Evolutionary conservation across 2,888 invertebrate species (phyloP).

Genomic region (Odontomyia ornata): DNA sequence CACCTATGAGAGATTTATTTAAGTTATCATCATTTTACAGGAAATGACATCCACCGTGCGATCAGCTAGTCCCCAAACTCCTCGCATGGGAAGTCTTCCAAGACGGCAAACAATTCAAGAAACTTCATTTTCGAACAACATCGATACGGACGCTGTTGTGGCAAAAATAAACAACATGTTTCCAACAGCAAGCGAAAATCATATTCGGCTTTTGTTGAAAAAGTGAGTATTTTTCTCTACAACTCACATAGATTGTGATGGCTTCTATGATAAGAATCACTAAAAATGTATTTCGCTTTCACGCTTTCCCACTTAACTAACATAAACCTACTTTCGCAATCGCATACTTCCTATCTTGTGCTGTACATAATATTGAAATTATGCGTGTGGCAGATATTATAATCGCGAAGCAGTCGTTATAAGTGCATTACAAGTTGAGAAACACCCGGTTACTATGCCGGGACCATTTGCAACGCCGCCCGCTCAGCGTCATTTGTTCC

Average conservation of each 20-base stretch:
- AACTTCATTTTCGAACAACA: slow-evolving; percentile 70
- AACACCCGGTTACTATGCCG: slow-evolving; percentile 88
- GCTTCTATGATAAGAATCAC: slow-evolving; percentile 31
- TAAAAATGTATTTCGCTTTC: slow-evolving; percentile 49
- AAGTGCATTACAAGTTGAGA: slow-evolving; percentile 92
- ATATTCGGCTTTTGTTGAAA: slow-evolving; percentile 84
- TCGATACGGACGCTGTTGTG: slow-evolving; percentile 78
- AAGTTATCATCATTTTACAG: slow-evolving; percentile 52
- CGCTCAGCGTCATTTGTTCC: slow-evolving; percentile 69
- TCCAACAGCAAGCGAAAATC: slow-evolving; percentile 88
- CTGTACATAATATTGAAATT: slow-evolving; percentile 27
- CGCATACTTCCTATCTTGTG: not conserved
- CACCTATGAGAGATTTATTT: not conserved
- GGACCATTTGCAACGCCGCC: slow-evolving; percentile 82
- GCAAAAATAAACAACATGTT: slow-evolving; percentile 87
- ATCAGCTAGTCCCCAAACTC: slow-evolving; percentile 53
- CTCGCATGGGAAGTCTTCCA: slow-evolving; percentile 55
- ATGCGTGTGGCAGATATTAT: slow-evolving; percentile 76
- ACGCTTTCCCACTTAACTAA: slow-evolving; percentile 47
- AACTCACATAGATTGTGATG: not conserved
- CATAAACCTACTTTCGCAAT: slow-evolving; percentile 30
- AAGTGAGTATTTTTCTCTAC: slow-evolving; percentile 74
- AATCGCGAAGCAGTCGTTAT: slow-evolving; percentile 92
- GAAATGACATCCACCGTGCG: slow-evolving; percentile 63
- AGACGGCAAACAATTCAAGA: slow-evolving; percentile 66